Evolutionary conservation across 2,113 vertebrate species (phyloP).

Genomic region (Laticauda colubrina): DNA sequence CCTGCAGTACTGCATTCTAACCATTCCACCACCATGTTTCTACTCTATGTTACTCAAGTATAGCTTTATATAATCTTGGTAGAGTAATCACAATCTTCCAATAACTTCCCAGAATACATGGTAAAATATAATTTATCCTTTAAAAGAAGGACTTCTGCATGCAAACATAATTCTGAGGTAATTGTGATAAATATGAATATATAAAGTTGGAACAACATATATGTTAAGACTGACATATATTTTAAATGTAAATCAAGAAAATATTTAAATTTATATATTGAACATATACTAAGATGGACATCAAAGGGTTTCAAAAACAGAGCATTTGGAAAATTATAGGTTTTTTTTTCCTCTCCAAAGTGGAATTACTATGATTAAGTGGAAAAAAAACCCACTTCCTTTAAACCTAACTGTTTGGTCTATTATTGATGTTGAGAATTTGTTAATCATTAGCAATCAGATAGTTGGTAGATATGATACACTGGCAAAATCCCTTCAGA

Average conservation of each 20-base stretch:
- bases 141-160: background rate
- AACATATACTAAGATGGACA: background rate
- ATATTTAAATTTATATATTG: background rate
- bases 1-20: too few species aligned
- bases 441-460: slow-evolving; percentile 68
- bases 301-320: background rate
- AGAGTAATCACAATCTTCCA: background rate
- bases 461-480: slow-evolving; percentile 54
- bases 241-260: slow-evolving; percentile 3
- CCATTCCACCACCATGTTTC: too few species aligned
- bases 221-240: background rate
- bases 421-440: slow-evolving; percentile 57
- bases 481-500: slow-evolving; percentile 56
- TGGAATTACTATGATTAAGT: slow-evolving; percentile 60
- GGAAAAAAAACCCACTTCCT: slow-evolving; percentile 46
- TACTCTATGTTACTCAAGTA: background rate
- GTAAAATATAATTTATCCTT: too few species aligned
- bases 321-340: slow-evolving; percentile 18
- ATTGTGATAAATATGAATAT: background rate
- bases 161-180: background rate
- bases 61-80: background rate
- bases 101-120: background rate
- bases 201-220: background rate
- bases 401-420: slow-evolving; percentile 49
- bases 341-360: slow-evolving; percentile 12